Base-by-base conservation (phyloP, 92 coral and sea anemone species). In the Palythoa grandis region DNA sequence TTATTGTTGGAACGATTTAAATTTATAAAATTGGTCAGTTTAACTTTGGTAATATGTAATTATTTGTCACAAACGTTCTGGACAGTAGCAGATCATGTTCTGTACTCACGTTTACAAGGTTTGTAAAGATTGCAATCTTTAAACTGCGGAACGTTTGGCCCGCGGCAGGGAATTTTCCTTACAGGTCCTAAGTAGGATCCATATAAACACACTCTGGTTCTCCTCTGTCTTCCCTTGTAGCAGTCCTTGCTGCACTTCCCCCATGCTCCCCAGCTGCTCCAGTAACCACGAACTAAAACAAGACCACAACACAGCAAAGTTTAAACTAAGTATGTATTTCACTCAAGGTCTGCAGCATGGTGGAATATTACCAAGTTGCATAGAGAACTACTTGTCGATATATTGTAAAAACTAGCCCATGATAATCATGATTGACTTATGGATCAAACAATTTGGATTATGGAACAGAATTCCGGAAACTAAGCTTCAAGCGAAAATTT, bases 261-360 rank as follows among this genome's bases (percentile, higher is more conserved):
- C 84, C 84, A 79, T 11, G 73, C 40, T 2, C 84, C 84, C 84
- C 84, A 79, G 71, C 16, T 79, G 72, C 84, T 79, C 84, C 84
- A 79, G 71, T 79, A 79, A 9, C 84, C 84, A 11, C 61, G 47
- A 66, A 79, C 84, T 79, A 54, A n/a, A 61, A 50, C 56, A 63
- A 63, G 22, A 61, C 39, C n/a, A 40, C 50, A 5, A 43, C 7
- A 8, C 50, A 43, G 50, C 35, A 29, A 29, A 29, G 35, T 29
- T 29, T 29, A 29, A 29, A 0, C 50, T 43, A 43, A 43, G 7
- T 43, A 43, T 8, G 7, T 43, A 8, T 43, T 43, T 43, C 0
- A 43, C 50, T 43, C 50, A 43, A 43, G 9, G 50, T 8, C 50
- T 43, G 50, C 50, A 8, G 50, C 50, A 3, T 43, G 50, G 50